Base-by-base conservation (phyloP, 2,797 vertebrate genomes). In the Pseudotriccus pelzelni region DNA sequence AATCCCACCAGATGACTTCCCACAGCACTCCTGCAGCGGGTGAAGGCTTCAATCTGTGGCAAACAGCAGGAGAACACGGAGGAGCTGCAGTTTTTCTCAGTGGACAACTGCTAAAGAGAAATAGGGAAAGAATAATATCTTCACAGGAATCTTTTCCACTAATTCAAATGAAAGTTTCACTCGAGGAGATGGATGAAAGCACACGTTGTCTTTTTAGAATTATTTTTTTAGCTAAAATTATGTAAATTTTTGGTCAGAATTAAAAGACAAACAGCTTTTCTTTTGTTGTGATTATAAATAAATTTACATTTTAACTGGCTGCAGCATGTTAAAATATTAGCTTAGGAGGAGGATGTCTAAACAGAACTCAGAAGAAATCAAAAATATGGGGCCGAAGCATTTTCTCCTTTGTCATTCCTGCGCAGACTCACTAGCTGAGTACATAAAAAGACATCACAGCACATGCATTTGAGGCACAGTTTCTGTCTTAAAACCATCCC, bases 161-260 rank as follows among this genome's bases (percentile, higher is more conserved):
- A 37, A 66, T 46, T 52, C 25, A 74, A 81, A 70, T 43, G 18
- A 70, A 58, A 86, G 53, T 44, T 41, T 37, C 25, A 24, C 25
- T 41, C 27, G 14, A 58, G 43, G 74, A 53, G 9, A 21, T 41
- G 6, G 12, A 59, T 76, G 37, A 27, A 28, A 67, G 15, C 12
- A 64, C 5, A n/a, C 1, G 1, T 7, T 0, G 1, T n/a, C 32
- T 49, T 73, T 55, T 30, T 5, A 6, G 69, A 50, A 47, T 9
- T 14, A 46, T 10, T 58, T 93, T 93, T 78, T 47, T 28, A 47
- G 20, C n/a, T 78, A 34, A 24, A 80, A 70, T 9, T 1, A 34
- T 52, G 17, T 20, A 0, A 9, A 16, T 50, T 81, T 81, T 30
- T 9, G 7, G n/a, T 44, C 8, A 14, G 43, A 72, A 56, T 52